Base-by-base conservation (phyloP, 2,888 invertebrate species). In the Lomographa bimaculata region DNA sequence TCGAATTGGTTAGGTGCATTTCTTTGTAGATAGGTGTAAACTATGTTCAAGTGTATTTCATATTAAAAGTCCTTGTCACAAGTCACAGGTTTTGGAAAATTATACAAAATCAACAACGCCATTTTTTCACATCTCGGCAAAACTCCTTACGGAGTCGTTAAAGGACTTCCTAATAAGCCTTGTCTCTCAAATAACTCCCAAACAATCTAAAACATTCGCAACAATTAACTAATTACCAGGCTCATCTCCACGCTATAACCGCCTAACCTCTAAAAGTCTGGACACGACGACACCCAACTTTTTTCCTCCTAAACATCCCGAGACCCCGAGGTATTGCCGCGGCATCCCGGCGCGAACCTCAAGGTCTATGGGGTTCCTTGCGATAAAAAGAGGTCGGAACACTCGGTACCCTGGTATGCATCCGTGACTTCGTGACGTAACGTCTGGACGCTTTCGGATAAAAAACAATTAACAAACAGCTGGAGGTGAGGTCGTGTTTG, bases 351-450 rank as follows among this genome's bases (percentile, higher is more conserved):
- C 60, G 71, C 62, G 60, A 62, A 64, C 45, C 54, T 66, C 81
- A 80, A 82, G 81, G 79, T 51, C 71, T 72, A 68, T 63, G 66
- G 80, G 79, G 76, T 73, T 74, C 74, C 71, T n/a, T n/a, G 52
- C 54, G 63, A 63, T 60, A 74, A 81, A 83, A 80, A 75, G 62
- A 64, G 52, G 45, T 59, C 46, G 53, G 55, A 40, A 46, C 48
- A 52, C 50, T 14, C 39, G 52, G 49, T 46, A 46, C 56, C 57
- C 50, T 2, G 2, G 3, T 14, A 50, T 60, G 71, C 63, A 69
- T 73, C 69, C 72, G 71, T 77, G 74, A 35, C 35, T 21, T 6
- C 14, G 40, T 29, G 35, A 80, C 72, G 72, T 72, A 64, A 59
- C 57, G 79, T 79, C 79, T 81, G 78, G 71, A 74, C 50, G 65